phyloP scores from a whole-genome alignment of 2,797 vertebrate species.

The Enteromius viviparus region DNA sequence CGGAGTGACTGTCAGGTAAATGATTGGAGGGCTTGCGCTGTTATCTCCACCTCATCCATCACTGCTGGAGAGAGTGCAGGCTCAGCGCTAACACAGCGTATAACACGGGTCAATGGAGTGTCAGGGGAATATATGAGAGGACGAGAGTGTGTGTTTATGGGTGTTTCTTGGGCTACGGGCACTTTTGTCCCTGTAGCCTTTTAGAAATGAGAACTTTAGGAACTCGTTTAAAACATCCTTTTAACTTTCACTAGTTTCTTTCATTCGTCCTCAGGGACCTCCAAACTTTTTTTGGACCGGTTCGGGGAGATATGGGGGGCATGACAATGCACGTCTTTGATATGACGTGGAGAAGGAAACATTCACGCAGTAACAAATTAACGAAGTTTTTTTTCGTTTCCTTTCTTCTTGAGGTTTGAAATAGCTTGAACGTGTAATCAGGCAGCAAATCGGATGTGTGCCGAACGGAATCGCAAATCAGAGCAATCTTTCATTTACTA shows the following conservation, averaged over 20 bases:
- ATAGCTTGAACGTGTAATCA: too few relatives aligned
- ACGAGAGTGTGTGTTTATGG: background rate
- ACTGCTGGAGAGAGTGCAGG: conserved; percentile 46
- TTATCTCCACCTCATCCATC: conserved; percentile 54
- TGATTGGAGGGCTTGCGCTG: conserved; percentile 50
- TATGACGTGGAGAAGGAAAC: too few relatives aligned
- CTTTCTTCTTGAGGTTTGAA: too few relatives aligned
- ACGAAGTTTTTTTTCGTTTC: too few relatives aligned
- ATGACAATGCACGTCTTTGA: too few relatives aligned
- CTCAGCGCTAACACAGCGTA: conserved; percentile 45
- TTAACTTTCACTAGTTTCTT: background rate
- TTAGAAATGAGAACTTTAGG: background rate
- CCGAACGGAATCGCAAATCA: too few relatives aligned
- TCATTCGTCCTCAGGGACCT: background rate
- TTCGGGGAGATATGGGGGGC: too few relatives aligned
- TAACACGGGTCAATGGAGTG: conserved; percentile 27
- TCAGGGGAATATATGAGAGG: background rate
- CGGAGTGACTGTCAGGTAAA: conserved; percentile 35
- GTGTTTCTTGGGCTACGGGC: background rate
- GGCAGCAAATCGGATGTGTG: too few relatives aligned
- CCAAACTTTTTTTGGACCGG: too few relatives aligned
- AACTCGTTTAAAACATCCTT: background rate
- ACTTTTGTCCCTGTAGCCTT: background rate
- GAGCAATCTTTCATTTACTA: too few relatives aligned
- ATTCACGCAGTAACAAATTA: too few relatives aligned